Evolutionary conservation across 2,113 vertebrate genomes (phyloP).

Genomic region (Chaenogobius annularis): DNA sequence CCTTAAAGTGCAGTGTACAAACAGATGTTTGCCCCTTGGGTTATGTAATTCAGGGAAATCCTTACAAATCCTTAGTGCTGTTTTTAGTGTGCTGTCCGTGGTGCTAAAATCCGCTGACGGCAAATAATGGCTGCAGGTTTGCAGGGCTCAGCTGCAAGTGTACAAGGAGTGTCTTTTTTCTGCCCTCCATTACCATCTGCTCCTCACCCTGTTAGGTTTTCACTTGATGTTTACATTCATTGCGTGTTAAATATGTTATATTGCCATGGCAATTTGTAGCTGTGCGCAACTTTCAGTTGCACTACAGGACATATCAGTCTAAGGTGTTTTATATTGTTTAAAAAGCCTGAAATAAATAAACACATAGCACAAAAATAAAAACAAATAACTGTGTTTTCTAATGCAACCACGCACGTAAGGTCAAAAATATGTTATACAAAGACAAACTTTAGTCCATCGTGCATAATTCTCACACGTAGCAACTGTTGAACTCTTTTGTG

Average conservation of each 20-base stretch:
- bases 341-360: background rate
- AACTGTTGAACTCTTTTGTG: background rate
- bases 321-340: background rate
- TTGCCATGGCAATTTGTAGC: background rate
- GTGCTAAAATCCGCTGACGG: slow-evolving; percentile 34
- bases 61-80: background rate
- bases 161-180: slow-evolving; percentile 20
- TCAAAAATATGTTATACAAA: background rate
- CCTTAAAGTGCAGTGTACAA: background rate
- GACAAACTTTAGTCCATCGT: background rate
- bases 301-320: too few relatives aligned
- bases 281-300: background rate
- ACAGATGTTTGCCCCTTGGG: background rate
- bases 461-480: background rate
- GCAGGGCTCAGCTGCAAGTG: slow-evolving; percentile 26
- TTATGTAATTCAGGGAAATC: slow-evolving; percentile 8
- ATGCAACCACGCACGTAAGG: background rate
- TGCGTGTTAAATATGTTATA: slow-evolving; percentile 17
- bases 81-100: slow-evolving; percentile 22
- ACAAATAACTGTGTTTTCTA: background rate
- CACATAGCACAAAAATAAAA: background rate
- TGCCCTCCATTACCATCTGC: slow-evolving; percentile 48
- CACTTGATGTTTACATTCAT: slow-evolving; percentile 33
- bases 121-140: slow-evolving; percentile 3
- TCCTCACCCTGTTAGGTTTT: slow-evolving; percentile 29